These are phyloP conservation scores for Crambe crambe DNA, from an alignment of 37 sponge, comb jelly and placozoan genomes.

Conservation along the genomic window DNA sequence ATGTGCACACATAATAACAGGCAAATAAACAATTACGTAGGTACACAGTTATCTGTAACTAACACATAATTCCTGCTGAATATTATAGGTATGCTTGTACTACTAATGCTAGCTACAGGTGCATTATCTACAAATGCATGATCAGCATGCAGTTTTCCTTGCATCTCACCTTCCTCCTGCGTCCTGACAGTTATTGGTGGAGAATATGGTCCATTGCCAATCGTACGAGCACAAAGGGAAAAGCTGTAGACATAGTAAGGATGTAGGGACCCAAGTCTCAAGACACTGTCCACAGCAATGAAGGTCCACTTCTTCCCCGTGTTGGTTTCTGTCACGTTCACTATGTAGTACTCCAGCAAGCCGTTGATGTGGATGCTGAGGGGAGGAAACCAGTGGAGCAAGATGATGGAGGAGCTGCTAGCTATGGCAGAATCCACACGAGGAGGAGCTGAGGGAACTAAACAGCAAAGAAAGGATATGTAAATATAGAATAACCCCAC, in stretches of 20 bases:
- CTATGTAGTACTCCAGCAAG: slow-evolving; percentile 1
- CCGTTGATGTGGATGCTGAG: slow-evolving; percentile 14
- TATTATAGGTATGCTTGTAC: too few relatives aligned
- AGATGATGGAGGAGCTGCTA: background rate
- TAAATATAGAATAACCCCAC: background rate
- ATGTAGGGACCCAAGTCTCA: slow-evolving; percentile 9
- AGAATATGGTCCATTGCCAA: slow-evolving; percentile 11
- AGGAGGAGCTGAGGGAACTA: slow-evolving; percentile 11
- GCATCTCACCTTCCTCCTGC: slow-evolving; percentile 21
- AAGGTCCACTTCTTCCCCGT: slow-evolving; percentile 6
- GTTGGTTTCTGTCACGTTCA: background rate
- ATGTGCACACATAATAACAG: too few relatives aligned
- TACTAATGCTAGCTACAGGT: too few relatives aligned
- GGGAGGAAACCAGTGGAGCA: background rate
- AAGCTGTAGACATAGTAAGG: slow-evolving; percentile 15
- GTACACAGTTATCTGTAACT: too few relatives aligned
- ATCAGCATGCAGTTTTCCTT: too few relatives aligned
- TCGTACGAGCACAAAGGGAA: background rate
- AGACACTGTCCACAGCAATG: background rate
- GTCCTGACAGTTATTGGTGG: background rate
- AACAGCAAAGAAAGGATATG: background rate
- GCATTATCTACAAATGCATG: too few relatives aligned
- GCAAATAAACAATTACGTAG: too few relatives aligned
- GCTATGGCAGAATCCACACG: background rate
- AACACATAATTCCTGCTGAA: too few relatives aligned